A percentile compares a stretch with the other conserved stretches of the same genome.
Evolutionary conservation across 1,140 invertebrate species (phyloP).

Genomic region (Eueides isabella): DNA sequence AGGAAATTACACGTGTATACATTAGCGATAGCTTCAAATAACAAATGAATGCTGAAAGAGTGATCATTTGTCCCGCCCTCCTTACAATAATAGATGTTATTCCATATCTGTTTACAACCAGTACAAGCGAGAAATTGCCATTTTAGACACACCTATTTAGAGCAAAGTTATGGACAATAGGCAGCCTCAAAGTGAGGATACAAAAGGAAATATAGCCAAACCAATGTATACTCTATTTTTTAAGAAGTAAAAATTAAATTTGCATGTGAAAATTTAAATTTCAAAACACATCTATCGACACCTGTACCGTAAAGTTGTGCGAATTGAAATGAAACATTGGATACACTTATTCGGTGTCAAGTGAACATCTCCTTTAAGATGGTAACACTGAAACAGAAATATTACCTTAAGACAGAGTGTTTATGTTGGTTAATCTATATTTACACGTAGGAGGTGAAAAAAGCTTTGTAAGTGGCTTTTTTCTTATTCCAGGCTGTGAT

Average conservation of each 20-base stretch:
- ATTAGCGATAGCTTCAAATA: neutral
- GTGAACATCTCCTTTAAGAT: conserved; percentile 39
- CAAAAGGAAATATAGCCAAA: neutral
- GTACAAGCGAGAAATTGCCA: conserved; percentile 46
- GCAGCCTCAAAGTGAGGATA: neutral
- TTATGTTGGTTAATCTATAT: conserved; percentile 26
- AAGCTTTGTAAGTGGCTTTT: neutral
- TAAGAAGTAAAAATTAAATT: neutral
- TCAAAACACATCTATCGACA: neutral
- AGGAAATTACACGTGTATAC: conserved; percentile 2
- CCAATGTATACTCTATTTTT: conserved; percentile 8
- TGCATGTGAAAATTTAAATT: neutral
- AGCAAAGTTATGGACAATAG: conserved; percentile 38
- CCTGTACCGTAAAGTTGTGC: conserved; percentile 22
- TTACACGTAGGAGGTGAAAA: conserved; percentile 18
- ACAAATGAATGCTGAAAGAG: conserved; percentile 36
- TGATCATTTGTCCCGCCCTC: conserved; percentile 37
- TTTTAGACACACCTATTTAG: conserved; percentile 50
- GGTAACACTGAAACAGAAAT: conserved; percentile 35
- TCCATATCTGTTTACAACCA: conserved; percentile 46
- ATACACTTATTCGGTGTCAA: conserved; percentile 36
- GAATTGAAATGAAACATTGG: conserved; percentile 45
- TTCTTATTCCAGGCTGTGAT: neutral
- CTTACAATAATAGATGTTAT: conserved; percentile 41
- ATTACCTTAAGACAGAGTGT: conserved; percentile 24